Evolutionary conservation across 2,888 invertebrate genomes (phyloP).

Genomic region (Ischnus inquisitorius): DNA sequence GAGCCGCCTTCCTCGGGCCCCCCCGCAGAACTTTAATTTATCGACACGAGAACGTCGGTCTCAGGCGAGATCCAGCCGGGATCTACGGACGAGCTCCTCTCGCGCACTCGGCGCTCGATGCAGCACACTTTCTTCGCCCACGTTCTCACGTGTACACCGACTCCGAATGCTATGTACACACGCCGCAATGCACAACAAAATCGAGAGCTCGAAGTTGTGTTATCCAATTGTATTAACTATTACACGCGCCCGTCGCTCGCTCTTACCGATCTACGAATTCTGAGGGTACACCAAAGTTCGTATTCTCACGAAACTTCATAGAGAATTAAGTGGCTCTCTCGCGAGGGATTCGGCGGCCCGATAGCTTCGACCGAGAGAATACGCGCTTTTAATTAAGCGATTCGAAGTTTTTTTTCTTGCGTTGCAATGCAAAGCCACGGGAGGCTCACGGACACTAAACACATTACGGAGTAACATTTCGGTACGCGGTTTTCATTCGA

Average conservation of each 20-base stretch:
- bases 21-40: conserved; percentile 66
- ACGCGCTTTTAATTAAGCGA: conserved; percentile 16
- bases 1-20: conserved; percentile 44
- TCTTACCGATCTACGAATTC: conserved; percentile 37
- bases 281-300: conserved; percentile 64
- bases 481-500: conserved; percentile 21
- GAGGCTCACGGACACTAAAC: not conserved
- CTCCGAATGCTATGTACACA: conserved; percentile 14
- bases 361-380: conserved; percentile 14
- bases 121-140: conserved; percentile 67
- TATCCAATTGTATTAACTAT: conserved; percentile 55
- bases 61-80: conserved; percentile 56
- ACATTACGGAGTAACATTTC: conserved; percentile 9
- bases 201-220: conserved; percentile 28
- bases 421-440: not conserved
- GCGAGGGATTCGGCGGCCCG: conserved; percentile 26
- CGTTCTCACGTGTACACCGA: conserved; percentile 60
- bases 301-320: conserved; percentile 66
- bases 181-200: conserved; percentile 18
- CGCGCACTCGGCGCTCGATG: conserved; percentile 10
- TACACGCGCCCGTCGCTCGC: conserved; percentile 34
- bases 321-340: conserved; percentile 61
- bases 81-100: conserved; percentile 62
- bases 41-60: conserved; percentile 61
- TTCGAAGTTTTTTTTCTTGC: not conserved